phyloP scores from a whole-genome alignment of 2,797 vertebrate genomes.

The Sebastes hubbsi region DNA sequence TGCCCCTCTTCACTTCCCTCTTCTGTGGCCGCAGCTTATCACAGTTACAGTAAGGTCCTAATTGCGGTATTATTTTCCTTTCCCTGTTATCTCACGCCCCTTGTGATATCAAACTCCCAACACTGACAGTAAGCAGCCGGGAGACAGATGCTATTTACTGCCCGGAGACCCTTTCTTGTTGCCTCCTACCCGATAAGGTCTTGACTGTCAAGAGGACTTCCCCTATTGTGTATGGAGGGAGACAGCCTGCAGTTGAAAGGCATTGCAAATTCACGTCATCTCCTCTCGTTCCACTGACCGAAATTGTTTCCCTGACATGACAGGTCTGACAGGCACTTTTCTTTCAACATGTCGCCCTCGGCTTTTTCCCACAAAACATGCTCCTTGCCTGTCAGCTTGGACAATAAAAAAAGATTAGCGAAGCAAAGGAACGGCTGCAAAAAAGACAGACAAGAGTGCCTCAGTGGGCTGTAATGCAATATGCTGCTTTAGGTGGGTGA shows the following conservation, averaged over 20 bases:
- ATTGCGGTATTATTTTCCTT: conserved; percentile 70
- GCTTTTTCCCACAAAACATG: conserved; percentile 34
- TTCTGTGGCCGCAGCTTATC: conserved; percentile 59
- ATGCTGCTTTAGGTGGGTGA: conserved; percentile 56
- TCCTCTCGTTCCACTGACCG: conserved; percentile 17
- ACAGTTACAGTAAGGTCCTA: conserved; percentile 58
- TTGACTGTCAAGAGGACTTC: conserved; percentile 54
- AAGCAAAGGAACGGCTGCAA: conserved; percentile 17
- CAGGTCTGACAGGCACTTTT: conserved; percentile 54
- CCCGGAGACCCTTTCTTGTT: conserved; percentile 54
- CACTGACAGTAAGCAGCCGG: conserved; percentile 48
- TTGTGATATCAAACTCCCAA: conserved; percentile 67
- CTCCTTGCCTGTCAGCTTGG: conserved; percentile 45
- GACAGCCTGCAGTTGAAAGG: conserved; percentile 33
- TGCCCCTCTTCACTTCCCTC: conserved; percentile 27
- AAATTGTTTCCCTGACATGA: conserved; percentile 52
- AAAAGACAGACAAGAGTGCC: conserved; percentile 28
- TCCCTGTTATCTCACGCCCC: conserved; percentile 57
- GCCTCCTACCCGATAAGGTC: conserved; percentile 65
- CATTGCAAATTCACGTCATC: conserved; percentile 22
- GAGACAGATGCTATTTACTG: conserved; percentile 64
- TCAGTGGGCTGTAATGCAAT: conserved; percentile 55
- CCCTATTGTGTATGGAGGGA: conserved; percentile 38
- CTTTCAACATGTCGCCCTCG: conserved; percentile 33
- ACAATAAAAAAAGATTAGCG: conserved; percentile 61